Conservation (phyloP, 2,113 vertebrate species). For the Asarcornis scutulata region DNA sequence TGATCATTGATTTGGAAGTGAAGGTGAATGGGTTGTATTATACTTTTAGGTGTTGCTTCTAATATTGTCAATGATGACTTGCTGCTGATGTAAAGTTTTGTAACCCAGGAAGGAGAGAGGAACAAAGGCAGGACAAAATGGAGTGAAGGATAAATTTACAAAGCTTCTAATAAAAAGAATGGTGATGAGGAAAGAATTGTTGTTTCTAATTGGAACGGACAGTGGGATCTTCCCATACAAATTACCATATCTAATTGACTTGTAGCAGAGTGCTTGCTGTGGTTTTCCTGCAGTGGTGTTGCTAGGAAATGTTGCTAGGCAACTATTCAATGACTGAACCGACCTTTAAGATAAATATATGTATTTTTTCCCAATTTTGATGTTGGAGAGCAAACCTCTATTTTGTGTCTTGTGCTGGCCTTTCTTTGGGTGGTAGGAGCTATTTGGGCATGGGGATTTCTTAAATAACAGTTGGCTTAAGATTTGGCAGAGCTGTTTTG, state of each 20-base stretch:
- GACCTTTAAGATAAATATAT: slow-evolving; percentile 73
- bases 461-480: neutral
- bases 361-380: slow-evolving; percentile 54
- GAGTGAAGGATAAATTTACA: neutral
- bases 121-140: neutral
- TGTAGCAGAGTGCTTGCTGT: slow-evolving; percentile 28
- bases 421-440: slow-evolving; percentile 12
- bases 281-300: slow-evolving; percentile 55
- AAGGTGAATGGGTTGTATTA: neutral
- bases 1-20: neutral
- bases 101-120: neutral
- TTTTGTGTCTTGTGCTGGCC: neutral
- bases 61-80: accelerated
- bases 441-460: neutral
- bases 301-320: slow-evolving; percentile 73
- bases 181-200: neutral
- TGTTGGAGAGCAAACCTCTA: slow-evolving; percentile 42
- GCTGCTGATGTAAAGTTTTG: slow-evolving; percentile 1
- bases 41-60: slow-evolving; percentile 11
- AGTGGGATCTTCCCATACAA: slow-evolving; percentile 45
- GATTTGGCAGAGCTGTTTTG: neutral
- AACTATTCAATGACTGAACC: slow-evolving; percentile 60
- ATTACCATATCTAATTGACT: slow-evolving; percentile 72
- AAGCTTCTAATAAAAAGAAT: neutral
- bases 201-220: slow-evolving; percentile 7